Conservation (phyloP, 2,888 invertebrate species). For the Heliconius erato region DNA sequence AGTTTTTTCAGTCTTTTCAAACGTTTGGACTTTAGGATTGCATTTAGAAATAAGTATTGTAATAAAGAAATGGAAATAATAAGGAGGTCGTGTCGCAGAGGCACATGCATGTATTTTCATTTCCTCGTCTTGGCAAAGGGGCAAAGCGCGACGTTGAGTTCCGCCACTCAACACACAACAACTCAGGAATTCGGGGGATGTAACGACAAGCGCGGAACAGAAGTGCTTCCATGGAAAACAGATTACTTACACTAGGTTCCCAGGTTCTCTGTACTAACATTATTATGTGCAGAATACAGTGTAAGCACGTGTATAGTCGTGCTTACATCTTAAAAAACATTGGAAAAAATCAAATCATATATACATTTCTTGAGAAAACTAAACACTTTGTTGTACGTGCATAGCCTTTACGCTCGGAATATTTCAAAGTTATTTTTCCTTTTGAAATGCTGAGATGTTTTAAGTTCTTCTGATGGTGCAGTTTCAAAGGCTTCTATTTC, state of each 20-base stretch:
- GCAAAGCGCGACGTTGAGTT: background rate
- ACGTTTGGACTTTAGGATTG: no score
- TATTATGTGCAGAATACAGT: background rate
- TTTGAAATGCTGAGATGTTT: slow-evolving; percentile 31
- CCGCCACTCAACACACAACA: background rate
- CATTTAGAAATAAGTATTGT: no score
- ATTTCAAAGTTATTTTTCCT: slow-evolving; percentile 13
- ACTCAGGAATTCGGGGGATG: background rate
- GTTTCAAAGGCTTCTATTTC: slow-evolving; percentile 29
- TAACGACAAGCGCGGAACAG: background rate
- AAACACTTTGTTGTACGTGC: slow-evolving; percentile 10
- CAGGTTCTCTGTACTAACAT: background rate
- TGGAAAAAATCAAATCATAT: background rate
- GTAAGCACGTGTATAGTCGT: background rate
- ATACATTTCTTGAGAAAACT: slow-evolving; percentile 19
- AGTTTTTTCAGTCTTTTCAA: no score
- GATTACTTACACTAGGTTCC: background rate
- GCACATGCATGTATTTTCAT: background rate
- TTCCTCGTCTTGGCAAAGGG: background rate
- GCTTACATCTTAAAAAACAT: background rate
- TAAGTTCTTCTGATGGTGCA: slow-evolving; percentile 25
- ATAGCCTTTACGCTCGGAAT: slow-evolving; percentile 10
- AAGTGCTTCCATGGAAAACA: background rate
- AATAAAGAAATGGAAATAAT: no score
- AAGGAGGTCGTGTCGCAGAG: no score